Evolutionary conservation across 2,113 vertebrate genomes (phyloP).

Genomic region (Atherinomorus stipes): DNA sequence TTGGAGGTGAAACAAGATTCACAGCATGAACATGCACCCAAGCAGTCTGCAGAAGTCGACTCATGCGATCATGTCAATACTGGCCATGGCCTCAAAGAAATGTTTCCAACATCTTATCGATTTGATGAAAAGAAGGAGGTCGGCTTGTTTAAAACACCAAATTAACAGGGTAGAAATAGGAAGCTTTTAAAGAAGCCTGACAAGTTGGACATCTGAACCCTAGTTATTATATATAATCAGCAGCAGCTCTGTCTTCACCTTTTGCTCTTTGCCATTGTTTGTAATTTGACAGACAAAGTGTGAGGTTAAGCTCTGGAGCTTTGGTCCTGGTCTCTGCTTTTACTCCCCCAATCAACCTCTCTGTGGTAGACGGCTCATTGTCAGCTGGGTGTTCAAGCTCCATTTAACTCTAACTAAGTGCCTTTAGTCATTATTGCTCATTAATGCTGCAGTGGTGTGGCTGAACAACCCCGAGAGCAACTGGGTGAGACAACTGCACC

Average conservation of each 20-base stretch:
- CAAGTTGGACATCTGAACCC: background rate
- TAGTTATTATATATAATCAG: conserved; percentile 27
- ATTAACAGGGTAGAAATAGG: background rate
- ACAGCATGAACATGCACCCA: background rate
- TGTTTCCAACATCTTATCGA: background rate
- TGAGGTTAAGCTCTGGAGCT: conserved; percentile 55
- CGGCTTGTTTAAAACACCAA: background rate
- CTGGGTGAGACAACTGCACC: conserved; percentile 50
- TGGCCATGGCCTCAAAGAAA: background rate
- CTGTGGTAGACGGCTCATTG: conserved; percentile 63
- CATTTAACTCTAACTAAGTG: conserved; percentile 81
- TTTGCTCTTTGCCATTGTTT: conserved; percentile 9
- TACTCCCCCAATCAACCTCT: conserved; percentile 58
- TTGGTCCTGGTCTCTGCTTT: conserved; percentile 37
- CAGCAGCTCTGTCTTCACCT: conserved; percentile 17
- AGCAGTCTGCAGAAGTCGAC: background rate
- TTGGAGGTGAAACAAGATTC: conserved; percentile 8
- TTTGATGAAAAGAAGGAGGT: background rate
- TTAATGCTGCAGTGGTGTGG: conserved; percentile 64
- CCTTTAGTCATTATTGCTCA: conserved; percentile 77
- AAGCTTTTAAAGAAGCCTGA: background rate
- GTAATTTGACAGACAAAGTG: conserved; percentile 42
- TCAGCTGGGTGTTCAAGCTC: conserved; percentile 81
- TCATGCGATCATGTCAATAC: background rate
- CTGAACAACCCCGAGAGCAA: conserved; percentile 45